Percentiles rank a stretch among this genome's conserved stretches.
Conservation (phyloP, 2,797 vertebrate genomes). For the Dallia pectoralis region DNA sequence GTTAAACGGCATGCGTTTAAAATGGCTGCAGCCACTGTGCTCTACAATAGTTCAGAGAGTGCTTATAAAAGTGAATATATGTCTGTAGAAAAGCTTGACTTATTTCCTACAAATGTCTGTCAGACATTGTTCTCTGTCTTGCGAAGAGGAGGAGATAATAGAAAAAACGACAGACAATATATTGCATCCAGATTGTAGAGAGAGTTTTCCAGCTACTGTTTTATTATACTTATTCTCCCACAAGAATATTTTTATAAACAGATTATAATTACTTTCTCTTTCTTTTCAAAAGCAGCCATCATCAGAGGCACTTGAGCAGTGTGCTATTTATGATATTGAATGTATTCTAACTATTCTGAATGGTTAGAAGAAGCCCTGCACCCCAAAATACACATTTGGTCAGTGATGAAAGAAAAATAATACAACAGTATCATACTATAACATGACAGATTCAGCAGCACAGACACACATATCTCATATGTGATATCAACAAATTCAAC, state of each 20-base stretch:
- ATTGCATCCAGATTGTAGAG: slow-evolving; percentile 10
- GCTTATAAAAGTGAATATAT: slow-evolving; percentile 31
- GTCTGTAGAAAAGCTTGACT: slow-evolving; percentile 26
- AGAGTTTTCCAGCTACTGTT: slow-evolving; percentile 1
- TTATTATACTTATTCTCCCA: neutral
- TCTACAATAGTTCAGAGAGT: slow-evolving; percentile 34
- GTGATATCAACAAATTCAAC: slow-evolving; percentile 60
- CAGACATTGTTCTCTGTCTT: slow-evolving; percentile 27
- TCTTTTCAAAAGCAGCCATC: neutral
- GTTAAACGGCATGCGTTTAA: slow-evolving; percentile 43
- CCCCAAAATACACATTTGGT: slow-evolving; percentile 4
- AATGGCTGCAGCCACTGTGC: slow-evolving; percentile 20
- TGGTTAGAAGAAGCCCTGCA: neutral
- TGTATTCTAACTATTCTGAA: neutral
- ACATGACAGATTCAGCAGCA: slow-evolving; percentile 50
- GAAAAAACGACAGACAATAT: neutral
- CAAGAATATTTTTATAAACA: neutral
- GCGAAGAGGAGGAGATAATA: slow-evolving; percentile 7
- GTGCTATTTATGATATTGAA: neutral
- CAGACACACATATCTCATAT: slow-evolving; percentile 52
- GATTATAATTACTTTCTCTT: neutral
- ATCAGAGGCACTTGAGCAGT: slow-evolving; percentile 35
- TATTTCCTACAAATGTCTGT: slow-evolving; percentile 38
- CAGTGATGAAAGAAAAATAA: slow-evolving; percentile 24
- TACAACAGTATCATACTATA: slow-evolving; percentile 52